Conservation (phyloP, 2,113 vertebrate species). For the Grammomys dolichurus region DNA sequence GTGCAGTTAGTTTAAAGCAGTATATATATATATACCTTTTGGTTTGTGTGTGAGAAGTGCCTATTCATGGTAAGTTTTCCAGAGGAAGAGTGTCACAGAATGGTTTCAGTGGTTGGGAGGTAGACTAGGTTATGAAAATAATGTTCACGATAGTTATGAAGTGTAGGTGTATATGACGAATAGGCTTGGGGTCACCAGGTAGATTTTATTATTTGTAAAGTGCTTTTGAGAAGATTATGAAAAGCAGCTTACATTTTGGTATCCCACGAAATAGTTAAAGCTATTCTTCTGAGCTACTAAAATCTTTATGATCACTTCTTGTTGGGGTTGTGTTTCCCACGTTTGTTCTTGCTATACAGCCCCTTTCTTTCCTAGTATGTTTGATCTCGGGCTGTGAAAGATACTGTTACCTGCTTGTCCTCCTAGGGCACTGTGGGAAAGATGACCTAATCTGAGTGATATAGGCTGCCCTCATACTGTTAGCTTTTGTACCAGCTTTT, state of each 20-base stretch:
- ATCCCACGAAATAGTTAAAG: conserved; percentile 30
- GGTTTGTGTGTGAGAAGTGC: conserved; percentile 35
- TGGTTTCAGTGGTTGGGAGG: conserved; percentile 37
- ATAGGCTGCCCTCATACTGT: conserved; percentile 47
- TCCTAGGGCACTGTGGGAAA: conserved; percentile 46
- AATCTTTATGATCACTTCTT: conserved; percentile 29
- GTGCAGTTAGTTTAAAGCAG: neutral
- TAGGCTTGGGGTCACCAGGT: neutral
- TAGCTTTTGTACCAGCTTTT: conserved; percentile 42
- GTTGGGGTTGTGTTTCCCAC: neutral
- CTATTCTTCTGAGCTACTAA: conserved; percentile 19
- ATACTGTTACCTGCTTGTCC: conserved; percentile 66
- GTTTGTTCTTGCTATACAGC: conserved; percentile 40
- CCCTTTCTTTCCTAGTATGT: conserved; percentile 54
- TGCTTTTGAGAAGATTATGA: conserved; percentile 42
- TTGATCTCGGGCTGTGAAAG: conserved; percentile 60
- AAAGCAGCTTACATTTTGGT: conserved; percentile 52
- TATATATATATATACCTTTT: neutral
- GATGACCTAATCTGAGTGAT: conserved; percentile 56
- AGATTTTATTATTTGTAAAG: conserved; percentile 50
- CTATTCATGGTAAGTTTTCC: conserved; percentile 68
- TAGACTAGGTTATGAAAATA: neutral
- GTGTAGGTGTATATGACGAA: neutral
- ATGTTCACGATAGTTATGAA: neutral
- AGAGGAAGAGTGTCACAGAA: neutral